Percentiles rank a stretch among this genome's conserved stretches.
Conservation (phyloP, 2,113 vertebrate species). For the Pelodiscus sinensis region DNA sequence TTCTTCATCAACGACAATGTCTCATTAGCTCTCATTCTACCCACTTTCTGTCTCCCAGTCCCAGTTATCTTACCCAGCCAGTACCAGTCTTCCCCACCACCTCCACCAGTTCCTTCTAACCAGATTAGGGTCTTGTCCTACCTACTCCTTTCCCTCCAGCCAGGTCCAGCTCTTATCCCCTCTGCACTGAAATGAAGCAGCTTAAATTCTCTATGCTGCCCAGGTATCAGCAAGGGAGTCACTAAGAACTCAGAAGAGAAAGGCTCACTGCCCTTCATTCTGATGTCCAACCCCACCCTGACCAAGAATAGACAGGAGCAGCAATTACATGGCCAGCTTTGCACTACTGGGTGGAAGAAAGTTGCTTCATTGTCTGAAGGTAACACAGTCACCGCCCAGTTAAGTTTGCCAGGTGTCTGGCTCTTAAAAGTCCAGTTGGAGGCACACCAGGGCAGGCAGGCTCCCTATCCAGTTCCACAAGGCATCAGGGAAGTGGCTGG, state of each 20-base stretch:
- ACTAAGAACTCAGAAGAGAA: not conserved
- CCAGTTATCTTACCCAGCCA: not conserved
- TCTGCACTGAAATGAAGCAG: not conserved
- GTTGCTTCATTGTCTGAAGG: not conserved
- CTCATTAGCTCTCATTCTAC: not conserved
- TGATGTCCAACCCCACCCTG: not conserved
- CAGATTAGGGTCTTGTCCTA: not conserved
- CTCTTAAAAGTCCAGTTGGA: too few relatives aligned
- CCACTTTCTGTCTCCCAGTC: not conserved
- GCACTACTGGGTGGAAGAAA: not conserved
- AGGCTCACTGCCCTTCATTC: not conserved
- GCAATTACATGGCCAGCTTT: not conserved
- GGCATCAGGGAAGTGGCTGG: too few relatives aligned
- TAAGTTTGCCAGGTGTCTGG: too few relatives aligned
- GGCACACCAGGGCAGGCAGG: too few relatives aligned
- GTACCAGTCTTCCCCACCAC: not conserved
- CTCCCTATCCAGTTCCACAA: too few relatives aligned
- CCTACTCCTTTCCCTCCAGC: not conserved
- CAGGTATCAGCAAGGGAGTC: not conserved
- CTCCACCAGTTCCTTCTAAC: not conserved
- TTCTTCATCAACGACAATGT: not conserved
- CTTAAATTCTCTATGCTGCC: not conserved
- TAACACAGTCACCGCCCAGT: not conserved
- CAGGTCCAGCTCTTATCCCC: not conserved
- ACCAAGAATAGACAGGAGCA: not conserved